Percentiles rank a stretch among this genome's conserved stretches.
Conservation (phyloP, 2,113 vertebrate genomes). For the Cynoglossus semilaevis region DNA sequence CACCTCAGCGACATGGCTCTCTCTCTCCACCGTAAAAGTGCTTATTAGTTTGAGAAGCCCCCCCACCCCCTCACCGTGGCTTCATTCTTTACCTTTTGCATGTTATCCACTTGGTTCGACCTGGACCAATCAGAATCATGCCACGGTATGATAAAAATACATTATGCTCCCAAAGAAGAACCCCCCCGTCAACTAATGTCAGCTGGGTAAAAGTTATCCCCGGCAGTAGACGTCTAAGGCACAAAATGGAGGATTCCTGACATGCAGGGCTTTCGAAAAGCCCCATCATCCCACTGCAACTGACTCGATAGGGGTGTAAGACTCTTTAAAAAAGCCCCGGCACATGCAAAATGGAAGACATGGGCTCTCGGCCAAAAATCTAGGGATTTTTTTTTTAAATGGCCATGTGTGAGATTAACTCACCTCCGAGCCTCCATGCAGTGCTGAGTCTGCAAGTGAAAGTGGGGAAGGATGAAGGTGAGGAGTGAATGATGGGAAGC, state of each 20-base stretch:
- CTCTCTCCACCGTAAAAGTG: constrained; percentile 41
- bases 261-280: constrained; percentile 22
- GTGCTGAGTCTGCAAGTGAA: constrained; percentile 33
- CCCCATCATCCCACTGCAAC: constrained; percentile 29
- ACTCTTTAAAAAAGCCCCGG: constrained; percentile 28
- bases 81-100: constrained; percentile 16
- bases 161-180: constrained; percentile 10
- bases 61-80: not conserved
- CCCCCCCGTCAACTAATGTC: constrained; percentile 2
- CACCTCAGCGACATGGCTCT: constrained; percentile 45
- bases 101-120: constrained; percentile 18
- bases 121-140: constrained; percentile 1
- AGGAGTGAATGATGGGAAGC: constrained; percentile 14
- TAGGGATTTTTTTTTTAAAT: constrained; percentile 30
- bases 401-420: constrained; percentile 52
- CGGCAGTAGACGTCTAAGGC: constrained; percentile 11
- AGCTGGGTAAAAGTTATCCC: constrained; percentile 14
- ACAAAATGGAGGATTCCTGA: constrained; percentile 41
- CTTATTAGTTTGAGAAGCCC: constrained; percentile 58
- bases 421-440: constrained; percentile 33
- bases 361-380: constrained; percentile 19
- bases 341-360: constrained; percentile 52
- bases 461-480: constrained; percentile 12
- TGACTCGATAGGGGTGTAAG: constrained; percentile 43
- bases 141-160: constrained; percentile 4